Percentiles rank a stretch among this genome's conserved stretches.
phyloP scores from a whole-genome alignment of 2,797 vertebrate genomes.

The Ibycter americanus region DNA sequence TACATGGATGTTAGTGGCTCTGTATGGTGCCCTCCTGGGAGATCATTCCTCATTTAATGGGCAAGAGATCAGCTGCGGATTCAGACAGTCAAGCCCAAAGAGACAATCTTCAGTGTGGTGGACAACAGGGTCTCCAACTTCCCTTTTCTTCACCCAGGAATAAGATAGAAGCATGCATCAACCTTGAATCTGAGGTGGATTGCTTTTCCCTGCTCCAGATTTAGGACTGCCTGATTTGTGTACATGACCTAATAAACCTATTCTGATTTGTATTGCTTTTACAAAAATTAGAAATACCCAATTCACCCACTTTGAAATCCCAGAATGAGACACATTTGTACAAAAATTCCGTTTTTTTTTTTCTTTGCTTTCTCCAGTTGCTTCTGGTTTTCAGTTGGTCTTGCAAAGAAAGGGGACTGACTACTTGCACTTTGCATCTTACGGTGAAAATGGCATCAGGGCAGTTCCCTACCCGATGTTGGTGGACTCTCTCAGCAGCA shows the following conservation, averaged over 20 bases:
- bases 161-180: rapidly evolving
- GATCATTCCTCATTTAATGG: background rate
- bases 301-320: background rate
- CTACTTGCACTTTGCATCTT: background rate
- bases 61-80: background rate
- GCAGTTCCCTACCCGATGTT: background rate
- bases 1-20: background rate
- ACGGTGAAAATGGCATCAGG: background rate
- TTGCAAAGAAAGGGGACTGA: background rate
- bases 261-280: background rate
- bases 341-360: background rate
- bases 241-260: background rate
- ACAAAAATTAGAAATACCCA: background rate
- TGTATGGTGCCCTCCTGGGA: background rate
- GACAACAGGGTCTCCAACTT: background rate
- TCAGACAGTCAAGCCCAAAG: background rate
- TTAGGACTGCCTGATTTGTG: background rate
- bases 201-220: background rate
- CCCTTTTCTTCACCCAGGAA: background rate
- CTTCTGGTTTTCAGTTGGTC: background rate
- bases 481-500: background rate
- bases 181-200: background rate
- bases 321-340: background rate
- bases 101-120: background rate
- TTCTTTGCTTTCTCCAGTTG: background rate